Evolutionary conservation across 2,113 vertebrate species (phyloP).

Genomic region (Aspidoscelis tigris): DNA sequence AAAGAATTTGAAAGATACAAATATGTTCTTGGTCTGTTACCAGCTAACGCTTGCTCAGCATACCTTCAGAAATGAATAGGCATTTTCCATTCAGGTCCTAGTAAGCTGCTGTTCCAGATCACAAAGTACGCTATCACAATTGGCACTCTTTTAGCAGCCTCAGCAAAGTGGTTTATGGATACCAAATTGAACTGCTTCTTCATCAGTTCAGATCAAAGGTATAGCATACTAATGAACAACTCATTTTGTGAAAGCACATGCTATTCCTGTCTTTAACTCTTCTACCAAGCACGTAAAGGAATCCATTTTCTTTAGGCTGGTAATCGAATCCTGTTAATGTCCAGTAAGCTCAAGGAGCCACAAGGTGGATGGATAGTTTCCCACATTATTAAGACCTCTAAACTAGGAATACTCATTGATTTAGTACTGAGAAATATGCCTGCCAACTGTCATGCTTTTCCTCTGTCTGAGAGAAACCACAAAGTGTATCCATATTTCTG

Average conservation of each 20-base stretch:
- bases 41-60: constrained; percentile 15
- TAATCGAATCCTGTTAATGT: constrained; percentile 53
- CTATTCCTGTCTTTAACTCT: constrained; percentile 27
- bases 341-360: constrained; percentile 34
- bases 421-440: constrained; percentile 44
- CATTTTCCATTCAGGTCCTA: constrained; percentile 19
- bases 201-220: constrained; percentile 16
- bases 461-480: constrained; percentile 58
- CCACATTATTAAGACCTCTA: constrained; percentile 44
- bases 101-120: constrained; percentile 9
- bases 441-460: constrained; percentile 51
- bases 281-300: constrained; percentile 2
- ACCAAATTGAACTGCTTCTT: constrained; percentile 20
- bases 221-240: constrained; percentile 7
- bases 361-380: constrained; percentile 42
- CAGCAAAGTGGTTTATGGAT: constrained; percentile 22
- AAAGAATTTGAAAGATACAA: constrained; percentile 34
- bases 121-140: neutral
- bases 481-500: constrained; percentile 54
- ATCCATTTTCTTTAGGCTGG: constrained; percentile 36
- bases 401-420: constrained; percentile 56
- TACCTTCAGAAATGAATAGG: constrained; percentile 27
- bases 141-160: constrained; percentile 16
- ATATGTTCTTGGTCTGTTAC: constrained; percentile 10
- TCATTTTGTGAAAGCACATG: constrained; percentile 11